These are phyloP conservation scores for Trematocara unimaculatum DNA, from an alignment of 2,113 vertebrate genomes.

Conservation along the genomic window DNA sequence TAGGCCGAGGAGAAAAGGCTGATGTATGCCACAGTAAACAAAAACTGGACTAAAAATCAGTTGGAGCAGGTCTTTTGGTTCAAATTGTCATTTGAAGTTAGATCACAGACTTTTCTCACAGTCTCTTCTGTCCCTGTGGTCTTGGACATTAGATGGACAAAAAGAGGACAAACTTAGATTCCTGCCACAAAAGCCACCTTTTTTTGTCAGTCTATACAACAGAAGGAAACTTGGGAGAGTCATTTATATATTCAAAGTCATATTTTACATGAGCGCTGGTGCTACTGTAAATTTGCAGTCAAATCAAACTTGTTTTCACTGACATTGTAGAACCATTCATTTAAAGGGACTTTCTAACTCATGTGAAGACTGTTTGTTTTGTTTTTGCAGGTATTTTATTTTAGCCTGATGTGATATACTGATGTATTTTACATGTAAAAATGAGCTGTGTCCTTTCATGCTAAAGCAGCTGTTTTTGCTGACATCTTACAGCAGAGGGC, in stretches of 20 bases:
- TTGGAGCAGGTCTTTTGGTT: not conserved
- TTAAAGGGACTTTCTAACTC: not conserved
- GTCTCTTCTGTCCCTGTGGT: not conserved
- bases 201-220: not conserved
- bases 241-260: not conserved
- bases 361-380: not conserved
- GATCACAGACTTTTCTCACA: not conserved
- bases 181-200: not conserved
- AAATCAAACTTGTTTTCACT: not conserved
- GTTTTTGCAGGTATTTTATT: not conserved
- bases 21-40: not conserved
- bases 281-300: not conserved
- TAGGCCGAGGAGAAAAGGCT: not conserved
- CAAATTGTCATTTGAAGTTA: not conserved
- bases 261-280: not conserved
- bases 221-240: not conserved
- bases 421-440: not conserved
- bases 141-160: not conserved
- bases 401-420: not conserved
- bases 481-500: conserved; percentile 34
- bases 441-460: not conserved
- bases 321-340: not conserved
- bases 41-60: not conserved
- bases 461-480: not conserved
- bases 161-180: not conserved